Evolutionary conservation across 2,797 vertebrate genomes (phyloP).

Genomic region (Sebastes elongatus): DNA sequence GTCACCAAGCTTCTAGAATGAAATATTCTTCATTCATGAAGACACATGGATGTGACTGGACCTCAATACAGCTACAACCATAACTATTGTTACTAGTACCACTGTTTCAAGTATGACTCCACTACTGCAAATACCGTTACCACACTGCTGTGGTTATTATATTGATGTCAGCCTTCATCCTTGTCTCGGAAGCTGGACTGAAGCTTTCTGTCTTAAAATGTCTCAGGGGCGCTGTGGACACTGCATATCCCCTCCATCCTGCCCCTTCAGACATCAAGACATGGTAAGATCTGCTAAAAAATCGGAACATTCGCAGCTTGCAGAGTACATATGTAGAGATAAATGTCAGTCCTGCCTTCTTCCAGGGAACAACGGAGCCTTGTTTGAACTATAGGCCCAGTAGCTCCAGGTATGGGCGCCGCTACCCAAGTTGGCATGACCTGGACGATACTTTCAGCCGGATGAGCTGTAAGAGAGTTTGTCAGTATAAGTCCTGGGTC

Average conservation of each 20-base stretch:
- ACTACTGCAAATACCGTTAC: not conserved
- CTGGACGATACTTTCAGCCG: not conserved
- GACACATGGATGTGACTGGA: not conserved
- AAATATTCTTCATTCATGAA: not conserved
- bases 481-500: conserved; percentile 79
- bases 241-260: conserved; percentile 76
- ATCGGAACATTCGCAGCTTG: not conserved
- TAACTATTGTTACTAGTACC: not conserved
- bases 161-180: not conserved
- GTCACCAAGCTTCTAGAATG: not conserved
- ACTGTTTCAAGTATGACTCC: not conserved
- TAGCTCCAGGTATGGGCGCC: fast-evolving
- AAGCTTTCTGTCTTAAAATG: conserved; percentile 25
- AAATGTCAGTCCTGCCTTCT: not conserved
- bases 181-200: not conserved
- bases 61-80: not conserved
- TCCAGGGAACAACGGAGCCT: conserved; percentile 23
- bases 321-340: not conserved
- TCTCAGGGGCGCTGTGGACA: conserved; percentile 82
- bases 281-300: conserved; percentile 68
- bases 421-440: not conserved
- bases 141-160: not conserved
- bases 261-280: conserved; percentile 74
- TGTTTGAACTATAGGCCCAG: not conserved
- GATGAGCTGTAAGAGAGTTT: conserved; percentile 82